phyloP scores from a whole-genome alignment of 2,888 invertebrate species.

The Philopedon plagiatum region DNA sequence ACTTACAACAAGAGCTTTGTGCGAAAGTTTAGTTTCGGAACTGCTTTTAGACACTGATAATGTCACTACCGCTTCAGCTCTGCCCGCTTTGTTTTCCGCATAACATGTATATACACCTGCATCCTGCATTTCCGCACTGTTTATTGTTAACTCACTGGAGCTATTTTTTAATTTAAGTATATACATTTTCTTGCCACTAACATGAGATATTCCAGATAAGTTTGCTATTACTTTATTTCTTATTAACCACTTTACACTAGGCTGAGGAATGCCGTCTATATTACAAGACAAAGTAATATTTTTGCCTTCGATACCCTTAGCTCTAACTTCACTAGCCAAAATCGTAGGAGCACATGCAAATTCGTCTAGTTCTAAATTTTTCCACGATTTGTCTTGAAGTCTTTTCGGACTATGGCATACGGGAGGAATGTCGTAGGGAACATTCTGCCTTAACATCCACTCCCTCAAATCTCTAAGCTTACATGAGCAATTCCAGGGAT shows the following conservation, averaged over 20 bases:
- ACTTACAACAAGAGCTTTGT: conserved; percentile 77
- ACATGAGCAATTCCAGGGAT: conserved; percentile 89
- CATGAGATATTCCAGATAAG: conserved; percentile 69
- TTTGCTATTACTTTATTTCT: conserved; percentile 81
- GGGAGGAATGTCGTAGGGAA: conserved; percentile 81
- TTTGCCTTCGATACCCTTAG: conserved; percentile 79
- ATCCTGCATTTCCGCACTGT: conserved; percentile 81
- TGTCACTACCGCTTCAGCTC: conserved; percentile 81
- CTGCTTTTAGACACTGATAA: conserved; percentile 79
- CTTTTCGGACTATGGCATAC: conserved; percentile 79
- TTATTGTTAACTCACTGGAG: conserved; percentile 81
- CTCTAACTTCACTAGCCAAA: conserved; percentile 73
- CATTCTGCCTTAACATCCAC: conserved; percentile 85
- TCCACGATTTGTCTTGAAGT: conserved; percentile 79
- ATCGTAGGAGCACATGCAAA: conserved; percentile 85
- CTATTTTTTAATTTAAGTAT: conserved; percentile 77
- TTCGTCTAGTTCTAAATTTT: conserved; percentile 82
- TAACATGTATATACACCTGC: conserved; percentile 83
- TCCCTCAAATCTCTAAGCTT: conserved; percentile 80
- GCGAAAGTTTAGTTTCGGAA: conserved; percentile 73
- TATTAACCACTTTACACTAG: conserved; percentile 81
- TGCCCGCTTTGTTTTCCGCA: conserved; percentile 86
- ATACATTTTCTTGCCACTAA: conserved; percentile 75
- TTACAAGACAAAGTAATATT: conserved; percentile 82
- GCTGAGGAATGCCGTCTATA: conserved; percentile 80